A percentile compares a stretch with the other conserved stretches of the same genome.
These are phyloP conservation scores for Vireo altiloquus DNA, from an alignment of 2,113 vertebrate genomes.

Conservation along the genomic window DNA sequence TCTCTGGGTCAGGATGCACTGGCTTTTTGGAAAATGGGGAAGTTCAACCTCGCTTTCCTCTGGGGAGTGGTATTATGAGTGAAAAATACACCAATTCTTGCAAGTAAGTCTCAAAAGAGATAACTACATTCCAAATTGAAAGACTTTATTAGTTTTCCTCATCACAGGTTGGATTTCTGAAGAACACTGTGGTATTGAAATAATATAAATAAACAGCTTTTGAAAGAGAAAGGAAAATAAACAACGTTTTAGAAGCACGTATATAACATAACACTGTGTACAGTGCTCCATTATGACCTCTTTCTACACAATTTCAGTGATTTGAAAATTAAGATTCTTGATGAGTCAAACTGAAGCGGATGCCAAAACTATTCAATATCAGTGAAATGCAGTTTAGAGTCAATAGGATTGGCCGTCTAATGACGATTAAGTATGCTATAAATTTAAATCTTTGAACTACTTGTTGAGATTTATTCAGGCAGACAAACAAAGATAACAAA, in stretches of 20 bases:
- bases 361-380: conserved; percentile 72
- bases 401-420: conserved; percentile 76
- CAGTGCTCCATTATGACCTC: conserved; percentile 47
- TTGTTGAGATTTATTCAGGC: conserved; percentile 86
- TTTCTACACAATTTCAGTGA: conserved; percentile 47
- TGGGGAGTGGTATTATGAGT: not conserved
- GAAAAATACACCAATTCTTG: not conserved
- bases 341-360: conserved; percentile 59
- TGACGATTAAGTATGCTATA: conserved; percentile 81
- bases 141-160: not conserved
- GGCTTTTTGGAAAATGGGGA: not conserved
- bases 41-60: not conserved
- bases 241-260: not conserved
- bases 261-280: not conserved
- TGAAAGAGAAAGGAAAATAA: not conserved
- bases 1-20: not conserved
- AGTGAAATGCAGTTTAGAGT: conserved; percentile 67
- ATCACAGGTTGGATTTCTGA: not conserved
- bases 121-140: not conserved
- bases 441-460: conserved; percentile 84
- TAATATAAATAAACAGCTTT: not conserved
- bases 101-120: not conserved
- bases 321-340: conserved; percentile 64
- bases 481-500: conserved; percentile 88
- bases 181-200: not conserved